Percentiles rank a stretch among this genome's conserved stretches.
Evolutionary conservation across 92 coral and sea anemone species (phyloP).

Genomic region (Epizoanthus scotinus): DNA sequence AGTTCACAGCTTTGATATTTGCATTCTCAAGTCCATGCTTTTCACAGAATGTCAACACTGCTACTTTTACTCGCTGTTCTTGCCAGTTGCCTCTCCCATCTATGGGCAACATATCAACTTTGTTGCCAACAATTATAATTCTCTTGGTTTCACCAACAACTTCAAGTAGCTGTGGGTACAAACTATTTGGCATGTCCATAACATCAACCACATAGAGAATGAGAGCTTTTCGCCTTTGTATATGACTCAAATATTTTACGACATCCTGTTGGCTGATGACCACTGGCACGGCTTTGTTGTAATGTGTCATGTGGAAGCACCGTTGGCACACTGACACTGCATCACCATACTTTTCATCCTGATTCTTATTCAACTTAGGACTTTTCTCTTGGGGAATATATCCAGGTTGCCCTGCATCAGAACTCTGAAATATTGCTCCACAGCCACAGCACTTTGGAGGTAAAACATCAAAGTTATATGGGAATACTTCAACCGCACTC

Average conservation of each 20-base stretch:
- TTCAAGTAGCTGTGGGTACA: slow-evolving; percentile 63
- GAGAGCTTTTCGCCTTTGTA: slow-evolving; percentile 76
- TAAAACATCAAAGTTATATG: slow-evolving; percentile 67
- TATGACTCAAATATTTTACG: slow-evolving; percentile 60
- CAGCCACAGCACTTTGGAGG: slow-evolving; percentile 91
- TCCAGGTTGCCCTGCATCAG: slow-evolving; percentile 65
- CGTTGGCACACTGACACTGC: slow-evolving; percentile 77
- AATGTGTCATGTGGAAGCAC: slow-evolving; percentile 80
- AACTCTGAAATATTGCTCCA: slow-evolving; percentile 92
- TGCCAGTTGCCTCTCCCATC: slow-evolving; percentile 77
- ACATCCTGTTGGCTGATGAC: slow-evolving; percentile 54
- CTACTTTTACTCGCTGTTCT: slow-evolving; percentile 54
- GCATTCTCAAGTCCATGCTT: slow-evolving; percentile 80
- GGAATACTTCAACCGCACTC: slow-evolving; percentile 45
- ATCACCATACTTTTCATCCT: slow-evolving; percentile 9
- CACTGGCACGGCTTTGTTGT: slow-evolving; percentile 72
- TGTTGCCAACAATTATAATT: slow-evolving; percentile 85
- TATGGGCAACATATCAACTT: slow-evolving; percentile 82
- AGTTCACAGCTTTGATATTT: slow-evolving; percentile 68
- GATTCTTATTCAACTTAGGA: slow-evolving; percentile 41
- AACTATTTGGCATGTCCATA: slow-evolving; percentile 83
- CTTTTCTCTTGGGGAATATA: slow-evolving; percentile 65
- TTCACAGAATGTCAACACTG: slow-evolving; percentile 53
- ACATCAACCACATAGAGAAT: slow-evolving; percentile 84
- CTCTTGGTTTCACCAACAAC: slow-evolving; percentile 92